Conservation (phyloP, 92 coral and sea anemone genomes). For the Parazoanthus atlanticus region DNA sequence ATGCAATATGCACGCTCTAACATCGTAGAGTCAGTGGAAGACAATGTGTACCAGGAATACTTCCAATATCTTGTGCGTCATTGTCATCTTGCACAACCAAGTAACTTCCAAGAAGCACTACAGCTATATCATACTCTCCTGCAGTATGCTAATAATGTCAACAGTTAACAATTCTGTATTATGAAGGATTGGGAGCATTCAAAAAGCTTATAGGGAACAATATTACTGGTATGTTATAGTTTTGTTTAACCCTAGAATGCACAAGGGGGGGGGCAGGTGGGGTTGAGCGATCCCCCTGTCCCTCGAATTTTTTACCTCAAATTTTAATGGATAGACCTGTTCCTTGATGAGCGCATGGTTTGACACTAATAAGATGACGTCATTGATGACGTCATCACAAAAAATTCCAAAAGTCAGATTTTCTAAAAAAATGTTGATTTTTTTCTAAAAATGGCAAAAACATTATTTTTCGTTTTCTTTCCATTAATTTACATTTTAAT, state of each 20-base stretch:
- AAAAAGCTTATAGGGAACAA: slow-evolving; percentile 28
- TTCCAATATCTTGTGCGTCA: slow-evolving; percentile 56
- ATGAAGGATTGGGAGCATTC: slow-evolving; percentile 40
- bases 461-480: slow-evolving; percentile 18
- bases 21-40: slow-evolving; percentile 47
- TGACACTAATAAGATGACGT: slow-evolving; percentile 8
- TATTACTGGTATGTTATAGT: slow-evolving; percentile 31
- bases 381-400: not conserved
- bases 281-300: slow-evolving; percentile 18
- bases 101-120: slow-evolving; percentile 58
- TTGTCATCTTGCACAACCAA: slow-evolving; percentile 49
- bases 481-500: slow-evolving; percentile 23
- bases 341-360: slow-evolving; percentile 18
- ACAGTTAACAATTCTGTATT: slow-evolving; percentile 34
- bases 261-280: slow-evolving; percentile 27
- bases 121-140: slow-evolving; percentile 52
- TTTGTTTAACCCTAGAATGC: slow-evolving; percentile 29
- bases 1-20: slow-evolving; percentile 55
- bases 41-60: slow-evolving; percentile 63
- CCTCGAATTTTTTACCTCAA: slow-evolving; percentile 29
- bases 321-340: slow-evolving; percentile 7
- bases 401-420: slow-evolving; percentile 13
- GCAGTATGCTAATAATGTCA: slow-evolving; percentile 53
- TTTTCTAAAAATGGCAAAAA: slow-evolving; percentile 21
- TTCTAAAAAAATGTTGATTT: slow-evolving; percentile 6